These are phyloP conservation scores for Galaxias olidus DNA, from an alignment of 2,797 vertebrate genomes.

Conservation along the genomic window DNA sequence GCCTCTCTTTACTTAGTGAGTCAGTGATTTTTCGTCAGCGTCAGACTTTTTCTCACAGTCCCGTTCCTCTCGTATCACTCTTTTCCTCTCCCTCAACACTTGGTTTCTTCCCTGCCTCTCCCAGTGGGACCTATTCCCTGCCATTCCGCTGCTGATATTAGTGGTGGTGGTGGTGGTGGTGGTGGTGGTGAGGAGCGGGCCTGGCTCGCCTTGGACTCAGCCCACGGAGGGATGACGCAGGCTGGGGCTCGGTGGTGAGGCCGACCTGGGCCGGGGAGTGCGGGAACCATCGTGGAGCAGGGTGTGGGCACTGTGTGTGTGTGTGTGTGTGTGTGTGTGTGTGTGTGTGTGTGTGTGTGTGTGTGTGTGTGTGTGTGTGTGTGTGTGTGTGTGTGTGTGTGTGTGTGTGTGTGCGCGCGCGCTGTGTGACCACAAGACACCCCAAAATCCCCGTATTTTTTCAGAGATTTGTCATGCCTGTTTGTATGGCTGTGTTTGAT, in stretches of 20 bases:
- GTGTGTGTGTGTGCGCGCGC: not conserved
- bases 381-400: not conserved
- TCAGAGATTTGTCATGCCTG: not conserved
- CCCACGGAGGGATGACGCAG: constrained; percentile 65
- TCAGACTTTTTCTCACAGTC: no score
- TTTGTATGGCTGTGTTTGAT: no score
- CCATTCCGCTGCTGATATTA: constrained; percentile 25
- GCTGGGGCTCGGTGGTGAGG: constrained; percentile 67
- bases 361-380: not conserved
- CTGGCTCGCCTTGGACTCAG: constrained; percentile 49
- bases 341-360: constrained; percentile 46
- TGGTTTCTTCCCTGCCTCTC: constrained; percentile 28
- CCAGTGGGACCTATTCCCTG: constrained; percentile 9
- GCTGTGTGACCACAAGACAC: not conserved
- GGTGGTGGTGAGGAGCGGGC: constrained; percentile 40
- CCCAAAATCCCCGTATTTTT: not conserved
- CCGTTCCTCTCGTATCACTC: not conserved
- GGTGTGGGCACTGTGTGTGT: constrained; percentile 33
- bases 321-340: constrained; percentile 35
- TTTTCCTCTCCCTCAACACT: constrained; percentile 9
- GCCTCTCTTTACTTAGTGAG: not conserved
- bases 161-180: constrained; percentile 57
- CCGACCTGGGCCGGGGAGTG: constrained; percentile 58
- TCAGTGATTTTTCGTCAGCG: no score
- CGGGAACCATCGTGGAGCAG: constrained; percentile 49